Conservation (phyloP, 2,888 invertebrate species). For the Graphium colonna region DNA sequence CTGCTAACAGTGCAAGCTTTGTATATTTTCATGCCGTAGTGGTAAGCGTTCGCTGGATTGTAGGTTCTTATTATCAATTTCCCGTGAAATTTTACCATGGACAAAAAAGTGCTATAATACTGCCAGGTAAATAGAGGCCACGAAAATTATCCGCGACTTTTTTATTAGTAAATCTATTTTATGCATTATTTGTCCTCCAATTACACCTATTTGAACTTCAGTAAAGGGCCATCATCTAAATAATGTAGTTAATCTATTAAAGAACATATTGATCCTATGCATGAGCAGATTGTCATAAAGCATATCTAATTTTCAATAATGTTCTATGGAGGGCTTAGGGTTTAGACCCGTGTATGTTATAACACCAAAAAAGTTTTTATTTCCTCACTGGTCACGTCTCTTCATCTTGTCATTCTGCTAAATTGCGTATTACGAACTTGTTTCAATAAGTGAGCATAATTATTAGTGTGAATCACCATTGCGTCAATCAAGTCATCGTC, state of each 20-base stretch:
- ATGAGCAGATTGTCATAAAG: slow-evolving; percentile 24
- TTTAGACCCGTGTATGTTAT: background rate
- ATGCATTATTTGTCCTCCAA: too few relatives aligned
- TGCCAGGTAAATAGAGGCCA: background rate
- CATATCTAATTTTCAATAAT: background rate
- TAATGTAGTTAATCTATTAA: slow-evolving; percentile 11
- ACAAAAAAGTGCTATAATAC: too few relatives aligned
- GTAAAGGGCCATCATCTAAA: background rate
- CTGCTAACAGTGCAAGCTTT: too few relatives aligned
- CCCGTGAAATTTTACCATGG: too few relatives aligned
- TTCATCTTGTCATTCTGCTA: background rate
- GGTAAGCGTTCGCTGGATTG: too few relatives aligned
- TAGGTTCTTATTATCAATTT: too few relatives aligned
- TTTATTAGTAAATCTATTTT: background rate
- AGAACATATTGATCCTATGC: slow-evolving; percentile 27
- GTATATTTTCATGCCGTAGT: too few relatives aligned
- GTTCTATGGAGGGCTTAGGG: background rate
- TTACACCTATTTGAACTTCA: background rate
- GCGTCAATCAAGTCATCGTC: background rate
- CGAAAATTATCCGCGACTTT: too few relatives aligned
- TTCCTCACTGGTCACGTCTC: background rate
- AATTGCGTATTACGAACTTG: background rate
- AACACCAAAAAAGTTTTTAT: background rate
- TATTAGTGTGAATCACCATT: too few relatives aligned
- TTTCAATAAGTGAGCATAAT: background rate